These are phyloP conservation scores for Lampropteryx suffumata DNA, from an alignment of 2,888 invertebrate genomes.

Conservation along the genomic window DNA sequence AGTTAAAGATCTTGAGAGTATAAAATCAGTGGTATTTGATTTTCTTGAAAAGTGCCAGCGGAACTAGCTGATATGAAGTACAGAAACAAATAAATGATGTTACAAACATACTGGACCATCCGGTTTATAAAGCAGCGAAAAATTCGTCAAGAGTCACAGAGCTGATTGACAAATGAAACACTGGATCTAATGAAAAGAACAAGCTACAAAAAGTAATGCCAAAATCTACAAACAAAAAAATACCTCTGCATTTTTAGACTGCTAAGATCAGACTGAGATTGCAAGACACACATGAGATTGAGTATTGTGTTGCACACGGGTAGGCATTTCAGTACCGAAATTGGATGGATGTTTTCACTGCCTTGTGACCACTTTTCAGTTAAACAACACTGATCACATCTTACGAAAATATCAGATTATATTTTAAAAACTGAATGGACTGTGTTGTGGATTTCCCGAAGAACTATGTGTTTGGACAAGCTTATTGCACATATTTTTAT, in stretches of 20 bases:
- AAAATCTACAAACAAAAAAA: conserved; percentile 26
- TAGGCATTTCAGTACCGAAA: conserved; percentile 52
- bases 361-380: conserved; percentile 79
- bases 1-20: conserved; percentile 53
- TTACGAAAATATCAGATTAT: conserved; percentile 26
- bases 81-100: conserved; percentile 14
- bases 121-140: background rate
- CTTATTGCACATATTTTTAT: conserved; percentile 41
- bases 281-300: conserved; percentile 35
- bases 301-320: conserved; percentile 41
- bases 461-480: conserved; percentile 45
- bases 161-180: conserved; percentile 4
- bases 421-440: conserved; percentile 33
- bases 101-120: conserved; percentile 17
- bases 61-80: conserved; percentile 17
- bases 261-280: conserved; percentile 17
- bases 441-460: conserved; percentile 37
- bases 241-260: conserved; percentile 52
- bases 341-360: conserved; percentile 66
- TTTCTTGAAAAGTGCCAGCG: conserved; percentile 34
- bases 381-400: conserved; percentile 69
- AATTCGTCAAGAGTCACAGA: conserved; percentile 1
- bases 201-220: conserved; percentile 1
- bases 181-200: conserved; percentile 4
- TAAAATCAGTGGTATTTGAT: conserved; percentile 61